Conservation (phyloP, 2,888 invertebrate species). For the Drosophila nr. perissopoda region DNA sequence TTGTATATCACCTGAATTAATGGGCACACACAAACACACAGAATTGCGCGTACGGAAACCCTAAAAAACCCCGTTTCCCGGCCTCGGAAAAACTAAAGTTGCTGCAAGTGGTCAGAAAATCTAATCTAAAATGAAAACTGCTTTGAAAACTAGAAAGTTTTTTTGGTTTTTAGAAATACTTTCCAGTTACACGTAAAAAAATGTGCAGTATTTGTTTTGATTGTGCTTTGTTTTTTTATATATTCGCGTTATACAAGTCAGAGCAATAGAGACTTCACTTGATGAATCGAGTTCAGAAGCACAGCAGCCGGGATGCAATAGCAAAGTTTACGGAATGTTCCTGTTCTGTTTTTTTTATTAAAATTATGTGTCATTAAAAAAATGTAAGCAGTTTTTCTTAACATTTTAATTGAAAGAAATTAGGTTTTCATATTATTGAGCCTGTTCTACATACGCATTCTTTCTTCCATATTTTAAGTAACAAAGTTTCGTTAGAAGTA, state of each 20-base stretch:
- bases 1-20: conserved; percentile 80
- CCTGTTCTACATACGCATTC: background rate
- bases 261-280: background rate
- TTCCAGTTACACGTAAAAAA: background rate
- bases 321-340: background rate
- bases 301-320: background rate
- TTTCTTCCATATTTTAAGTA: background rate
- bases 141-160: background rate
- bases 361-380: background rate
- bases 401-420: background rate
- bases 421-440: background rate
- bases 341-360: background rate
- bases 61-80: conserved; percentile 17
- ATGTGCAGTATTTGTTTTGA: background rate
- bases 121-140: no score
- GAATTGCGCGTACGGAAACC: conserved; percentile 16
- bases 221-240: background rate
- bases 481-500: background rate
- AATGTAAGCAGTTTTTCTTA: background rate
- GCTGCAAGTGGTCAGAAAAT: conserved; percentile 54
- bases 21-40: conserved; percentile 47
- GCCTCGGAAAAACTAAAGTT: conserved; percentile 32
- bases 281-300: background rate
- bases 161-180: background rate
- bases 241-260: background rate